Evolutionary conservation across 2,888 invertebrate genomes (phyloP).

Genomic region (Strigamia transsilvanica): DNA sequence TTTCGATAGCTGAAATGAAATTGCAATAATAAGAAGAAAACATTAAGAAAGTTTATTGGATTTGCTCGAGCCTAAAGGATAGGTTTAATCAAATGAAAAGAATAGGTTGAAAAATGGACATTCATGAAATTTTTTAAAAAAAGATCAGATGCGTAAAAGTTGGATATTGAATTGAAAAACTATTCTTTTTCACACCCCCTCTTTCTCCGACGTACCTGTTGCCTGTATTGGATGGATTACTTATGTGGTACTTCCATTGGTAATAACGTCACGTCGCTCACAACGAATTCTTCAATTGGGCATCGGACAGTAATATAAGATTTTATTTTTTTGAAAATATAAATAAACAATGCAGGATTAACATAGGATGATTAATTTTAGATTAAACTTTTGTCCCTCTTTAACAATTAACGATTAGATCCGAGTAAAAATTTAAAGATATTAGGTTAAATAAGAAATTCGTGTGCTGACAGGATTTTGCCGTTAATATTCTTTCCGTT

Average conservation of each 20-base stretch:
- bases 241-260: neutral
- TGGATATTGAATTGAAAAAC: slow-evolving; percentile 5
- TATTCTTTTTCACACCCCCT: neutral
- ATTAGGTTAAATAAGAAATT: too few relatives aligned
- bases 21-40: slow-evolving; percentile 9
- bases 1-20: neutral
- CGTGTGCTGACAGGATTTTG: too few relatives aligned
- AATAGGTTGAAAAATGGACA: neutral
- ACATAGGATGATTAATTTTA: too few relatives aligned
- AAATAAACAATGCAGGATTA: too few relatives aligned
- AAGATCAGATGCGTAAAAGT: neutral
- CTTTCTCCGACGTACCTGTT: neutral
- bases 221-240: slow-evolving; percentile 4
- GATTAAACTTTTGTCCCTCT: too few relatives aligned
- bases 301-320: neutral
- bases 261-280: neutral
- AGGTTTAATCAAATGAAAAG: neutral
- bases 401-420: too few relatives aligned
- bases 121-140: neutral
- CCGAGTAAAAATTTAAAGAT: too few relatives aligned
- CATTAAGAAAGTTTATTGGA: slow-evolving; percentile 16
- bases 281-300: neutral
- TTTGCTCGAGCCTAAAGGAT: neutral
- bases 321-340: neutral
- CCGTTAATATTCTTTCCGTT: too few relatives aligned